These are phyloP conservation scores for Incurvaria masculella DNA, from an alignment of 2,888 invertebrate species.

Conservation along the genomic window DNA sequence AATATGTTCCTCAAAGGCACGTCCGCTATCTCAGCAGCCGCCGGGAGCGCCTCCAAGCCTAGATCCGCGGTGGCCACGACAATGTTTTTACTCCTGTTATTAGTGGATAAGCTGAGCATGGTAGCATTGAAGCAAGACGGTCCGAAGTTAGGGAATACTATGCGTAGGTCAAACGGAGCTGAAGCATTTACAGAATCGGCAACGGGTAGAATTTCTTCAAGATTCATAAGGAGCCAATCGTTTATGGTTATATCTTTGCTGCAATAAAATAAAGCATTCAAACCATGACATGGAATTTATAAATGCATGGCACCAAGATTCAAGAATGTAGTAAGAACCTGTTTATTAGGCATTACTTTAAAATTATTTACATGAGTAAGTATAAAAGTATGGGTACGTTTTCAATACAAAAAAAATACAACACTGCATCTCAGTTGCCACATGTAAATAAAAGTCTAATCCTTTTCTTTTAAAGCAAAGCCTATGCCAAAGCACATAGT, in stretches of 20 bases:
- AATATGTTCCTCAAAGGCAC: conserved; percentile 47
- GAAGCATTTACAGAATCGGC: conserved; percentile 48
- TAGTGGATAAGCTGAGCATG: conserved; percentile 34
- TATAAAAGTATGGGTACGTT: no score
- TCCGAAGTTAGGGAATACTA: conserved; percentile 54
- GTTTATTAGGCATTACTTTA: no score
- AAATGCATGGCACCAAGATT: no score
- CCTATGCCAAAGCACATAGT: no score
- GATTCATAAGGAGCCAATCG: conserved; percentile 35
- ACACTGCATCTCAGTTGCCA: no score
- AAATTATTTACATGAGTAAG: no score
- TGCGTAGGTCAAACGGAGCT: conserved; percentile 38
- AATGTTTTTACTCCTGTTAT: conserved; percentile 45
- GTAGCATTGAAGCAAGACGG: conserved; percentile 59
- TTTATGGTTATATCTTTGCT: conserved; percentile 32
- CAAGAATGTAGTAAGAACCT: no score
- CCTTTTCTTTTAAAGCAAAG: no score
- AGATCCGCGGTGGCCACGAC: conserved; percentile 57
- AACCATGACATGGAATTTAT: no score
- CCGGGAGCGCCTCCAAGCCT: conserved; percentile 43
- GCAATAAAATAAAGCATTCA: no score
- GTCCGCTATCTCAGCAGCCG: conserved; percentile 39
- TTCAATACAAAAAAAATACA: no score
- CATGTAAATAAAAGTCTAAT: no score
- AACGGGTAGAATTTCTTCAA: conserved; percentile 34